Evolutionary conservation across 2,888 invertebrate species (phyloP), one percentile per base, ranked within the genome.

Genomic region (Doris montereyensis): DNA sequence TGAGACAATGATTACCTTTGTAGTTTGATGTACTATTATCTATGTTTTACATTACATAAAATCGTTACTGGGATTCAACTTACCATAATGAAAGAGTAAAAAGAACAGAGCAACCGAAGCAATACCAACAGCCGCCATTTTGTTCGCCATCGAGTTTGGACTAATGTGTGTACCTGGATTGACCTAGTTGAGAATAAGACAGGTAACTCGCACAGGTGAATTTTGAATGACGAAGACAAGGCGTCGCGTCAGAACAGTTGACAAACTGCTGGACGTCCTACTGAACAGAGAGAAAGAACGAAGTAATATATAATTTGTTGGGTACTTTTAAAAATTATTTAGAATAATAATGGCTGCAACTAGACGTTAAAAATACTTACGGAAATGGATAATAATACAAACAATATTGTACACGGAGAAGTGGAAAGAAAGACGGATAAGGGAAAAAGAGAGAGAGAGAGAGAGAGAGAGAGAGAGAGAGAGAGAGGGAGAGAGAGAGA

Each of bases 111-210:
- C 41, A 41, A 78, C 1, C 72, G 30, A 58, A 1, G 60, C 26
- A 5, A 73, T 8, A 52, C 35, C 32, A 24, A 21, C 13, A 3
- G 1, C 73, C 65, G 78, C 78, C 78, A 78, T 78, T 26, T 73
- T 77, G 72, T 8, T 32, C 32, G 8, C 34, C 35, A 17, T 62
- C 26, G 8, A 21, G 10, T 13, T n/a, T 8, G 4, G 35, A 34
- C 17, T 35, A 26, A n/a, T 70, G 5, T 17, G 2, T 13, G 34
- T 28, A 77, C 77, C 77, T 77, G 77, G 58, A 28, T 17, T 77
- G 77, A 77, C 77, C 77, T 71, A n/a, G n/a, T n/a, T n/a, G n/a
- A n/a, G n/a, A n/a, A n/a, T n/a, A n/a, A n/a, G n/a, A n/a, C n/a
- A n/a, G n/a, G n/a, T n/a, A n/a, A n/a, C n/a, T n/a, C n/a, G n/a